Conservation (phyloP, 2,113 vertebrate genomes). For the Misgurnus anguillicaudatus region DNA sequence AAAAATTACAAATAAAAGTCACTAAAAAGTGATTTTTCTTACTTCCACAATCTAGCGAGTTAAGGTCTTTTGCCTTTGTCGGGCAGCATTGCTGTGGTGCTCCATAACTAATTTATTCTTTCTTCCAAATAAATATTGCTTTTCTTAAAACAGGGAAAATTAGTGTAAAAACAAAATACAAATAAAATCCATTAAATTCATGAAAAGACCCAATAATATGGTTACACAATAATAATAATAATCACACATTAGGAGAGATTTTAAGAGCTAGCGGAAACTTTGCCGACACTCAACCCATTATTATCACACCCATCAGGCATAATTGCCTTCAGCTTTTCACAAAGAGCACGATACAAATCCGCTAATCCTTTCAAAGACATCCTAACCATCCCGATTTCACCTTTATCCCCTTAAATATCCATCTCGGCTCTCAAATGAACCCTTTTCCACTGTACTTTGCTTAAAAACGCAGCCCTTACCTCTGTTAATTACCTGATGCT, state of each 20-base stretch:
- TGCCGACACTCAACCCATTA: neutral
- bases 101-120: too few species aligned
- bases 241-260: neutral
- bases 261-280: neutral
- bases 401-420: constrained; percentile 81
- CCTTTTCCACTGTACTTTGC: constrained; percentile 72
- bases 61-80: too few species aligned
- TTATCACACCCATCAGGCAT: constrained; percentile 16
- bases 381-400: constrained; percentile 74
- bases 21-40: too few species aligned
- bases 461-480: constrained; percentile 79
- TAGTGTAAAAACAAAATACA: too few species aligned
- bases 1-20: too few species aligned
- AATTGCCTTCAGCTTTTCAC: constrained; percentile 36
- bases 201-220: too few species aligned
- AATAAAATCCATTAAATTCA: too few species aligned
- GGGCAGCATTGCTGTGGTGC: too few species aligned
- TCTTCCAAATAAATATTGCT: too few species aligned
- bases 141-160: too few species aligned
- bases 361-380: constrained; percentile 79
- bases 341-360: constrained; percentile 73
- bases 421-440: constrained; percentile 82
- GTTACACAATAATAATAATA: neutral
- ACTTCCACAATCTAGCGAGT: too few species aligned
- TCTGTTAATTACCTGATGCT: constrained; percentile 87